phyloP scores from a whole-genome alignment of 2,888 invertebrate species.

The Cephonodes hylas region DNA sequence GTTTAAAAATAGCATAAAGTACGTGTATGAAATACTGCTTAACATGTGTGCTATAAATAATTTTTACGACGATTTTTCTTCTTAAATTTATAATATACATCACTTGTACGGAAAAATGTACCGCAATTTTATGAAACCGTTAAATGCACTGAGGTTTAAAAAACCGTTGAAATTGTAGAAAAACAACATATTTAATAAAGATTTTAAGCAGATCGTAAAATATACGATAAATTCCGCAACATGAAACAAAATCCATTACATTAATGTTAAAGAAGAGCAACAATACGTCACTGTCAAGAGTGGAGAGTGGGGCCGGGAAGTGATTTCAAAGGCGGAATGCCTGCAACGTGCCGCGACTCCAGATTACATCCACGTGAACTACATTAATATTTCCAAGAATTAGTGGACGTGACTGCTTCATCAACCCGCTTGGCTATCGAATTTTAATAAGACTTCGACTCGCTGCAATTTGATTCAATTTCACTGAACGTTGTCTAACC shows the following conservation, averaged over 20 bases:
- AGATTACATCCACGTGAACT: conserved; percentile 57
- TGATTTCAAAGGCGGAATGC: conserved; percentile 75
- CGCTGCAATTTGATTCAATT: conserved; percentile 22
- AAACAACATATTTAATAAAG: too few relatives aligned
- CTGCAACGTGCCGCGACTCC: conserved; percentile 69
- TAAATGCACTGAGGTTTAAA: too few relatives aligned
- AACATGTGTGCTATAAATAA: too few relatives aligned
- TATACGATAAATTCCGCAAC: conserved; percentile 67
- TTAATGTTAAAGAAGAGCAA: conserved; percentile 76
- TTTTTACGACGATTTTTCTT: too few relatives aligned
- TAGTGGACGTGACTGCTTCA: conserved; percentile 58
- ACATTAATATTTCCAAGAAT: conserved; percentile 71
- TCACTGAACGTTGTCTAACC: background rate
- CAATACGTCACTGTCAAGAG: conserved; percentile 76
- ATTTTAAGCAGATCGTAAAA: conserved; percentile 56
- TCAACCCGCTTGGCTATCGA: conserved; percentile 37
- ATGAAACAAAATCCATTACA: conserved; percentile 77
- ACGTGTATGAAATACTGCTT: too few relatives aligned
- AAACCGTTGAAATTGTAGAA: too few relatives aligned
- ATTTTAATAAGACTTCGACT: conserved; percentile 28
- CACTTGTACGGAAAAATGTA: too few relatives aligned
- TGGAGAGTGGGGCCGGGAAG: conserved; percentile 66
- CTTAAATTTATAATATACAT: too few relatives aligned
- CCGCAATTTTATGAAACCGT: too few relatives aligned
- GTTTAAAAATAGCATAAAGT: too few relatives aligned